Conservation (phyloP, 2,797 vertebrate genomes). For the Potorous gilbertii region DNA sequence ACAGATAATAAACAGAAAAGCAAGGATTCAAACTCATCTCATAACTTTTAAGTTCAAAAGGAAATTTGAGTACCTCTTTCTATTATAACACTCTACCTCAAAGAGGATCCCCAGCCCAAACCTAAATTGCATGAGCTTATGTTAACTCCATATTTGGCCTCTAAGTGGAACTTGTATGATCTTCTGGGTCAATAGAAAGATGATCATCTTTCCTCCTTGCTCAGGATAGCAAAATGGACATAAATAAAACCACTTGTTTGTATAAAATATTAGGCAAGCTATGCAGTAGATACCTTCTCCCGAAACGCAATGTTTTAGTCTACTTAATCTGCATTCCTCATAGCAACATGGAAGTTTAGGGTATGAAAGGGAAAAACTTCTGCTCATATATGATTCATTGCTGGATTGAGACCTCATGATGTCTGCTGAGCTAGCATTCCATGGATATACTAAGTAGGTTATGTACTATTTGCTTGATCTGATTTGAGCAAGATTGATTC, state of each 20-base stretch:
- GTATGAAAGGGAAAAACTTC: not conserved
- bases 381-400: not conserved
- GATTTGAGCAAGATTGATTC: not conserved
- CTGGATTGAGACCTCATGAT: not conserved
- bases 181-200: not conserved
- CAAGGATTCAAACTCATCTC: not conserved
- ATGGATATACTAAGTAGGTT: not conserved
- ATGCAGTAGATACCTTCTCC: not conserved
- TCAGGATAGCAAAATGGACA: not conserved
- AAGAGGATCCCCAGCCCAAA: not conserved
- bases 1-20: not conserved
- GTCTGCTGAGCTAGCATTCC: not conserved
- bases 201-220: not conserved
- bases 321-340: not conserved
- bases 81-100: not conserved
- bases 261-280: not conserved
- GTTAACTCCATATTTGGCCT: not conserved
- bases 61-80: not conserved
- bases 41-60: not conserved
- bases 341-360: not conserved
- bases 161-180: not conserved
- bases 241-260: not conserved
- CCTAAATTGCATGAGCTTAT: not conserved
- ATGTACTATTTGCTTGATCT: not conserved
- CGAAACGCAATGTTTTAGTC: not conserved